Conservation (phyloP, 2,113 vertebrate genomes). For the Halcyon senegalensis region DNA sequence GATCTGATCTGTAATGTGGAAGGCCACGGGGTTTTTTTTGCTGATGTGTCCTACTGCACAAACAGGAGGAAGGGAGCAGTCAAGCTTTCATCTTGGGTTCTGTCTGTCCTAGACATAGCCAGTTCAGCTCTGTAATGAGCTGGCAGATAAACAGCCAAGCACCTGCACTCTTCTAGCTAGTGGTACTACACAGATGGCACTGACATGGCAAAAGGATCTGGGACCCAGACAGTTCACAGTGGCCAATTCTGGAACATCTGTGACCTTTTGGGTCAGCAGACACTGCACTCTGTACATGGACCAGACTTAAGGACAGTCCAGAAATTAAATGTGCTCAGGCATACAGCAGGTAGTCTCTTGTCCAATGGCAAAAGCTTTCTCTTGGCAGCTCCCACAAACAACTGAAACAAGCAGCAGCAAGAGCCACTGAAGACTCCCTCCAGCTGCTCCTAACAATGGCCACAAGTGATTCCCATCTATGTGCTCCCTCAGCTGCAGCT, state of each 20-base stretch:
- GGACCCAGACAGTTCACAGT: background rate
- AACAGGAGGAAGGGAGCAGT: background rate
- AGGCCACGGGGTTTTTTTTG: background rate
- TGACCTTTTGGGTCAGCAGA: background rate
- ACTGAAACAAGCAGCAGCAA: background rate
- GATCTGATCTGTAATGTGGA: rapidly evolving
- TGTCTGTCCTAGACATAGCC: background rate
- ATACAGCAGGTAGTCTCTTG: background rate
- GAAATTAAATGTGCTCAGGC: background rate
- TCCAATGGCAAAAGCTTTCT: background rate
- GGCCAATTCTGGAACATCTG: background rate
- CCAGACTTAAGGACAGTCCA: background rate
- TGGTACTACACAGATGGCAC: background rate
- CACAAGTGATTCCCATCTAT: background rate
- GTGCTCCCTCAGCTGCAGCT: background rate
- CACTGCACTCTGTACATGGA: background rate
- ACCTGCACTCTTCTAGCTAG: background rate
- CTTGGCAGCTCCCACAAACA: background rate
- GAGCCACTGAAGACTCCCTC: background rate
- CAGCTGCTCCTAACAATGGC: background rate
- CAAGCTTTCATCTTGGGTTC: background rate
- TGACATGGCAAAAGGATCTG: background rate
- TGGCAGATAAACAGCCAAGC: background rate
- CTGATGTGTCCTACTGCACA: background rate
- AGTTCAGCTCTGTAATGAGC: background rate